These are phyloP conservation scores for Drosophila lini DNA, from an alignment of 1,140 invertebrate genomes.

Conservation along the genomic window DNA sequence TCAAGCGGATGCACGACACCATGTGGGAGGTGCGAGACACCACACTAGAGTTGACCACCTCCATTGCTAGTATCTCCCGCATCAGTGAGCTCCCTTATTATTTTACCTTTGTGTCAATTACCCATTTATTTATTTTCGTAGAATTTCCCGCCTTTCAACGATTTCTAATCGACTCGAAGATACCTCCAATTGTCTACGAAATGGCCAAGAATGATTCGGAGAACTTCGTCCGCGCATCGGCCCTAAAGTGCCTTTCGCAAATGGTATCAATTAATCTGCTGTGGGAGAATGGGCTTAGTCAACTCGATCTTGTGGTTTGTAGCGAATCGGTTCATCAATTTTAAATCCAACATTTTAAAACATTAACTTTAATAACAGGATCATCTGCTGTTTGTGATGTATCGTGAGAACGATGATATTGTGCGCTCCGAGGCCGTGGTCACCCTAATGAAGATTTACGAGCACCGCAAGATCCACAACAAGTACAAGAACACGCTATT, in stretches of 20 bases:
- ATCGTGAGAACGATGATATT: conserved; percentile 90
- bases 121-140: conserved; percentile 69
- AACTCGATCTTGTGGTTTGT: conserved; percentile 87
- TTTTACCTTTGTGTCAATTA: conserved; percentile 16
- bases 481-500: conserved; percentile 85
- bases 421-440: conserved; percentile 89
- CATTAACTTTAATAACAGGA: conserved; percentile 84
- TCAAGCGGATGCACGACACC: conserved; percentile 88
- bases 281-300: conserved; percentile 88
- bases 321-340: not conserved
- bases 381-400: conserved; percentile 87
- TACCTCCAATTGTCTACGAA: conserved; percentile 87
- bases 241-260: conserved; percentile 88
- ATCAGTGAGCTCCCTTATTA: conserved; percentile 86
- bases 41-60: conserved; percentile 89
- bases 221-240: conserved; percentile 90
- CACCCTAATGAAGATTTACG: conserved; percentile 88
- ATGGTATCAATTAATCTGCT: conserved; percentile 87
- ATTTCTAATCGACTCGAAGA: conserved; percentile 88
- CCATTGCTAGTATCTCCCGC: conserved; percentile 88
- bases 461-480: conserved; percentile 87
- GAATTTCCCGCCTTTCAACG: conserved; percentile 92
- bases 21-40: conserved; percentile 91
- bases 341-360: not conserved
- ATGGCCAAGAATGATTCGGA: conserved; percentile 88